Evolutionary conservation across 2,888 invertebrate genomes (phyloP), one percentile per base, ranked within the genome.

Genomic region (Aquatica leii): DNA sequence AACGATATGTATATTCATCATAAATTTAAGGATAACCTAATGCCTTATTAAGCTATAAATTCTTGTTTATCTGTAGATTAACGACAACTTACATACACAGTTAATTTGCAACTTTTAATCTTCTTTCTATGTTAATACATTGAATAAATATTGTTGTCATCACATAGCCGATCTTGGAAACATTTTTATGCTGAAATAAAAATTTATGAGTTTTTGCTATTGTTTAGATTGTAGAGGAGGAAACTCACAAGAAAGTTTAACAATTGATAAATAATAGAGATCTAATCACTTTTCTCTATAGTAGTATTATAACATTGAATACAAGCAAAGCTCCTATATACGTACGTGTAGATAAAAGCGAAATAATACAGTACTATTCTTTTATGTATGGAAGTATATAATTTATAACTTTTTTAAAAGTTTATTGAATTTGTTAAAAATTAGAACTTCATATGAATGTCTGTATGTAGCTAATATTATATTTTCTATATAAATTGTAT

Each of bases 1-100:
- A 18, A 46, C 46, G 46, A 11, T 46, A 46, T 18, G 46, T 3
- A 18, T 46, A 46, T 46, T 46, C 18, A 46, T 46, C 46, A 52
- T 52, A 52, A 52, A 34, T 52, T 35, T 52, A 17, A 34, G 34
- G 35, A 52, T 52, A 52, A 52, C 52, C 18, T 37, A 34, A 52
- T 35, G 52, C 34, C 34, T 52, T 52, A 52, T 52, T 35, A 52
- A 52, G 52, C 52, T 37, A 52, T 52, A 52, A 52, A 52, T 52
- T 52, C 52, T 52, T 52, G 52, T 52, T 52, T 52, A 52, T 52
- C 52, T 52, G 52, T 37, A 52, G 34, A 52, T 52, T 52, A 52
- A 52, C 34, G 52, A 52, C 52, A 52, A 35, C 52, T 52, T 34
- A 52, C 52, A 52, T 18, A 35, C 31, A 34, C 52, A 35, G 52